phyloP scores from a whole-genome alignment of 2,797 vertebrate species.

The Aeoliscus strigatus region DNA sequence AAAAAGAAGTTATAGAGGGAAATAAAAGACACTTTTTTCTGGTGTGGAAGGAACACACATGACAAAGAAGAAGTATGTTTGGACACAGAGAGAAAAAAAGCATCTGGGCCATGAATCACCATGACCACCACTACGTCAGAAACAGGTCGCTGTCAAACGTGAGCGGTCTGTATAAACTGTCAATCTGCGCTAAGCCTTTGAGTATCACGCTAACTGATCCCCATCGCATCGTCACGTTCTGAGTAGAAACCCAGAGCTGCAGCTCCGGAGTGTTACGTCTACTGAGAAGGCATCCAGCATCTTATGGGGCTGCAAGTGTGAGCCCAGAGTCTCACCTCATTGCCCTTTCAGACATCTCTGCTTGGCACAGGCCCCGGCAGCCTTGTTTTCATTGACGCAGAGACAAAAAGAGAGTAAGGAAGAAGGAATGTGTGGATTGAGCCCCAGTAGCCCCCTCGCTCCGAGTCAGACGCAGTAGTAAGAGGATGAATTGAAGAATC shows the following conservation, averaged over 20 bases:
- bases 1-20: no score
- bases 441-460: slow-evolving; percentile 31
- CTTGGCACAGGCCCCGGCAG: slow-evolving; percentile 27
- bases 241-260: slow-evolving; percentile 42
- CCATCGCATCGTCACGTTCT: slow-evolving; percentile 24
- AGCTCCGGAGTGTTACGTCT: slow-evolving; percentile 27
- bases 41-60: no score
- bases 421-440: slow-evolving; percentile 16
- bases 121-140: no score
- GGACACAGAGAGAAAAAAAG: not conserved
- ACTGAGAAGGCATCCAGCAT: slow-evolving; percentile 35
- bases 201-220: slow-evolving; percentile 23
- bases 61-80: no score
- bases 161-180: slow-evolving; percentile 3
- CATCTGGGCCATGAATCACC: slow-evolving; percentile 6
- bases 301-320: slow-evolving; percentile 35
- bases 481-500: no score
- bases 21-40: no score
- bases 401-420: slow-evolving; percentile 21
- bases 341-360: slow-evolving; percentile 46
- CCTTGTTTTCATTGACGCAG: slow-evolving; percentile 37
- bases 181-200: slow-evolving; percentile 15
- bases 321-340: slow-evolving; percentile 57
- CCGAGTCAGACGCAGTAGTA: not conserved
- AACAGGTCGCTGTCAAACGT: slow-evolving; percentile 1